Conservation (phyloP, 2,888 invertebrate species). For the Opisthograptis luteolata region DNA sequence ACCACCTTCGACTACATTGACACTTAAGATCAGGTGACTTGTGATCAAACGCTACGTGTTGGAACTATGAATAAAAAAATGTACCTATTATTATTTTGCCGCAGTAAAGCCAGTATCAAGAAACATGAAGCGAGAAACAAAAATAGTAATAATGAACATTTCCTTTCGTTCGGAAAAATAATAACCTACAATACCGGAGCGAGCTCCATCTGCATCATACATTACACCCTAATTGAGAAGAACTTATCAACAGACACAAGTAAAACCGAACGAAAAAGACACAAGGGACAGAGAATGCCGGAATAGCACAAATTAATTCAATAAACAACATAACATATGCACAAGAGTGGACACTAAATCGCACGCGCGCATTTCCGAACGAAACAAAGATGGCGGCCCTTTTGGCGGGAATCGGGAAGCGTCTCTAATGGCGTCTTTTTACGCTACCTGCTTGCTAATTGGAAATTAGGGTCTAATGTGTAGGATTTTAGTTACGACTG, state of each 20-base stretch:
- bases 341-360: slow-evolving; percentile 75
- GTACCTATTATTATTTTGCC: too few relatives aligned
- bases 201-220: slow-evolving; percentile 3
- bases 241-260: slow-evolving; percentile 38
- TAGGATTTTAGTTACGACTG: slow-evolving; percentile 71
- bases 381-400: slow-evolving; percentile 57
- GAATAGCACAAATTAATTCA: slow-evolving; percentile 79
- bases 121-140: too few relatives aligned
- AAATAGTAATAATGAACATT: too few relatives aligned
- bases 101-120: too few relatives aligned
- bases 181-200: background rate
- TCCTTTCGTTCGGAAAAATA: background rate
- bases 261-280: slow-evolving; percentile 45
- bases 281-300: slow-evolving; percentile 56
- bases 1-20: too few relatives aligned
- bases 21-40: too few relatives aligned
- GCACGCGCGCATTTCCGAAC: slow-evolving; percentile 77
- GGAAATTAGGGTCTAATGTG: slow-evolving; percentile 81
- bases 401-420: slow-evolving; percentile 75
- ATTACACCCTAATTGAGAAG: slow-evolving; percentile 26
- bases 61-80: too few relatives aligned
- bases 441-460: slow-evolving; percentile 83
- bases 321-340: slow-evolving; percentile 82
- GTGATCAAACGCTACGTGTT: too few relatives aligned
- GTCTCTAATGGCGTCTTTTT: slow-evolving; percentile 80